These are phyloP conservation scores for Galbula dea DNA, from an alignment of 2,113 vertebrate genomes.

Conservation along the genomic window DNA sequence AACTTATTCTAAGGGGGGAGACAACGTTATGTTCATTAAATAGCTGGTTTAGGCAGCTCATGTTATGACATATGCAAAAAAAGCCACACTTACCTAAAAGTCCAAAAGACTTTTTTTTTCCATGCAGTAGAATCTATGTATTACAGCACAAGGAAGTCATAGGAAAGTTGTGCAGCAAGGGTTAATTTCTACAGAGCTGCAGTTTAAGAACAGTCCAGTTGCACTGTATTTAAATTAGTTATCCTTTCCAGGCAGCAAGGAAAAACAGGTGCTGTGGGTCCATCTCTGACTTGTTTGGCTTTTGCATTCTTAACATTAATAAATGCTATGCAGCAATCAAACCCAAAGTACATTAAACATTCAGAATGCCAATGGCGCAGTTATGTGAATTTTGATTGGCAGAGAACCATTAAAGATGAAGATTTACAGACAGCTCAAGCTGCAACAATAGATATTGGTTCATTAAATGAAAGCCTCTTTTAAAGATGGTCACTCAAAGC, in stretches of 20 bases:
- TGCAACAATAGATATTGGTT: constrained; percentile 52
- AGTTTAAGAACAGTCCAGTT: constrained; percentile 14
- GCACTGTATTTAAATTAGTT: background rate
- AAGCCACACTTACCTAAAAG: background rate
- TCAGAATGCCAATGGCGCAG: constrained; percentile 50
- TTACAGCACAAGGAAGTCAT: constrained; percentile 1
- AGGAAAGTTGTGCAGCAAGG: background rate
- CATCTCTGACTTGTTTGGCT: constrained; percentile 30
- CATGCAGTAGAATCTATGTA: constrained; percentile 14
- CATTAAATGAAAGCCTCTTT: constrained; percentile 58
- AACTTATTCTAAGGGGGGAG: constrained; percentile 26
- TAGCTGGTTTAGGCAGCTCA: constrained; percentile 23
- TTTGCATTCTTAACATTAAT: constrained; percentile 38
- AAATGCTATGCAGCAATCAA: constrained; percentile 35
- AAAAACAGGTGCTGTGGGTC: constrained; percentile 12
- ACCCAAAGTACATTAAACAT: constrained; percentile 48
- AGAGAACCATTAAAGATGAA: constrained; percentile 49
- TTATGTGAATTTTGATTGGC: constrained; percentile 49
- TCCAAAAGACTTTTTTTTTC: background rate
- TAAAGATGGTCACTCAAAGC: constrained; percentile 38
- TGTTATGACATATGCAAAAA: constrained; percentile 28
- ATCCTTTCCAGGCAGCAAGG: constrained; percentile 31
- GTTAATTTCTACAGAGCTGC: constrained; percentile 21
- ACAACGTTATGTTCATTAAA: constrained; percentile 15
- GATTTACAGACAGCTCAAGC: constrained; percentile 54